These are phyloP conservation scores for Gadus chalcogrammus DNA, from an alignment of 2,113 vertebrate genomes.

Conservation along the genomic window DNA sequence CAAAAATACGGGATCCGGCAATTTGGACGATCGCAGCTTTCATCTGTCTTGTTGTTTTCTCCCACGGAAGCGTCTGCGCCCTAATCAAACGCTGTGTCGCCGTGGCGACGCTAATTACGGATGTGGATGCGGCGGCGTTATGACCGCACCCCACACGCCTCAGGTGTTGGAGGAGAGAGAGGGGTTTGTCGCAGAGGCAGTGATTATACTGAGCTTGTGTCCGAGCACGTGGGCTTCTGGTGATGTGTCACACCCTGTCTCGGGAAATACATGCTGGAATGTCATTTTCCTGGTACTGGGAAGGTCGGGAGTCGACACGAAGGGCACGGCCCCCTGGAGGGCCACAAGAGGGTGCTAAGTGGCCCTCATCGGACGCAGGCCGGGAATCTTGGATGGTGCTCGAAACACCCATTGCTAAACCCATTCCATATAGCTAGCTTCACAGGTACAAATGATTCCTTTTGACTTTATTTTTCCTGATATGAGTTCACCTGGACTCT, in stretches of 20 bases:
- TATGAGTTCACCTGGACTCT: background rate
- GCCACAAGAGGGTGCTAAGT: no score
- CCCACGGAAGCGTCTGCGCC: background rate
- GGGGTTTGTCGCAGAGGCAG: constrained; percentile 13
- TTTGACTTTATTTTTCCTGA: background rate
- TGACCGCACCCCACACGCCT: constrained; percentile 12
- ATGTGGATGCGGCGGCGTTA: constrained; percentile 26
- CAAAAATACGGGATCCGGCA: background rate
- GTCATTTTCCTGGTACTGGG: no score
- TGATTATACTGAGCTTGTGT: constrained; percentile 43
- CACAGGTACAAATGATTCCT: no score
- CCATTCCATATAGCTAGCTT: no score
- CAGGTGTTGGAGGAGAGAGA: constrained; percentile 23
- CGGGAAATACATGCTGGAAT: no score
- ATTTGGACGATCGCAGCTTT: constrained; percentile 8
- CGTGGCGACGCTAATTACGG: constrained; percentile 30
- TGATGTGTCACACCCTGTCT: no score
- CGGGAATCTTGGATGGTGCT: no score
- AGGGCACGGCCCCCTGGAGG: no score
- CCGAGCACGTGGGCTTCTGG: background rate
- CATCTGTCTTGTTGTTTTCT: constrained; percentile 3
- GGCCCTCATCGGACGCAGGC: no score
- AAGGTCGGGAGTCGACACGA: no score
- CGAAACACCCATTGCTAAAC: no score
- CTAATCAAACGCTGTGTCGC: constrained; percentile 33